phyloP scores from a whole-genome alignment of 2,888 invertebrate genomes.

The Lutraria lutraria region DNA sequence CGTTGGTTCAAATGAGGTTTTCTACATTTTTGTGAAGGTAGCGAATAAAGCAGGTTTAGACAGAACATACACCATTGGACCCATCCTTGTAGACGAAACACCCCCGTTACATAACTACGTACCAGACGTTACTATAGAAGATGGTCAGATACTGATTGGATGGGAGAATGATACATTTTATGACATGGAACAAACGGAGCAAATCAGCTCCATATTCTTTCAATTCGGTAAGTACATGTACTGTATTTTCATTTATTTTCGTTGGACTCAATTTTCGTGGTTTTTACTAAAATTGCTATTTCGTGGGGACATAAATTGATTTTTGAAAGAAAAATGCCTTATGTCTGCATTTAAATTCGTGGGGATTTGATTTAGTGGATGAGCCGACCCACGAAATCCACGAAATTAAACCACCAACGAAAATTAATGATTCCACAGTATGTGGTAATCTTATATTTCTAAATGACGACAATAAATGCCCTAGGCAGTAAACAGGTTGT shows the following conservation, averaged over 20 bases:
- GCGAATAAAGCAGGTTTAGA: conserved; percentile 70
- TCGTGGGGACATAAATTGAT: too few relatives aligned
- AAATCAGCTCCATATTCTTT: conserved; percentile 48
- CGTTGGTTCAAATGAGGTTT: conserved; percentile 52
- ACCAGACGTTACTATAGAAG: conserved; percentile 47
- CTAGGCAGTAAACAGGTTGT: not conserved
- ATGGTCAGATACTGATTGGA: conserved; percentile 39
- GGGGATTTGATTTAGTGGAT: too few relatives aligned
- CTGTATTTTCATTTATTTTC: too few relatives aligned
- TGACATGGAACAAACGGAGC: conserved; percentile 67
- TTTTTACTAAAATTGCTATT: too few relatives aligned
- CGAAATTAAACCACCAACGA: too few relatives aligned
- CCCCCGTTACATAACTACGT: conserved; percentile 55
- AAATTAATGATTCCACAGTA: too few relatives aligned
- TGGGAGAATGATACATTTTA: conserved; percentile 66
- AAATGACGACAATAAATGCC: not conserved
- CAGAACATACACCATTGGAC: conserved; percentile 59
- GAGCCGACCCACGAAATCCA: too few relatives aligned
- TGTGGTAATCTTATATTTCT: too few relatives aligned
- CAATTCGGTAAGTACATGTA: conserved; percentile 25
- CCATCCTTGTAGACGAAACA: conserved; percentile 66
- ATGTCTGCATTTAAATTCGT: too few relatives aligned
- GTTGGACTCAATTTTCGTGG: too few relatives aligned
- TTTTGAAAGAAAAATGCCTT: too few relatives aligned
- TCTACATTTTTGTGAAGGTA: conserved; percentile 68